These are phyloP conservation scores for Dexiosoma caninum DNA, from an alignment of 2,888 invertebrate genomes.

Conservation along the genomic window DNA sequence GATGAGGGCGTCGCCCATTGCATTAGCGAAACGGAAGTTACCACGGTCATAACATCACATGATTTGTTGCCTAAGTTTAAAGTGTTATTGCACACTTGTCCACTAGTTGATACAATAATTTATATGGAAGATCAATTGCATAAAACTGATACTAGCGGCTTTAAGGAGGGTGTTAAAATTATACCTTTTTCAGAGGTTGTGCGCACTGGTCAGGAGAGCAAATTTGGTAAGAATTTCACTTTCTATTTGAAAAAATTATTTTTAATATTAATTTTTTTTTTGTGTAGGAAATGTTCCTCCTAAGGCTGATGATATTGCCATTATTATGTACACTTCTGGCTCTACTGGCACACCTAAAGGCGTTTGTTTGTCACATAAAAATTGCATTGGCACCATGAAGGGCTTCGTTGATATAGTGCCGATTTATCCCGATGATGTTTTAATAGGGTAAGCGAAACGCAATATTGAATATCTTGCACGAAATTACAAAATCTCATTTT, in stretches of 20 bases:
- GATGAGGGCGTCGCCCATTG: constrained; percentile 98
- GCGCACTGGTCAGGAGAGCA: constrained; percentile 79
- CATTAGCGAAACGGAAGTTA: constrained; percentile 97
- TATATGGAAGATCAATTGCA: constrained; percentile 93
- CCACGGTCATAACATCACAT: constrained; percentile 93
- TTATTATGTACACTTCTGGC: constrained; percentile 99
- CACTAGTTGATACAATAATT: constrained; percentile 87
- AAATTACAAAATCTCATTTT: too few relatives aligned
- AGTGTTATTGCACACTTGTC: constrained; percentile 84
- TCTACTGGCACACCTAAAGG: constrained; percentile 98
- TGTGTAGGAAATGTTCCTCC: constrained; percentile 82
- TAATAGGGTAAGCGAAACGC: constrained; percentile 82
- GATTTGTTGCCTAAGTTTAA: constrained; percentile 95
- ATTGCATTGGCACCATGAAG: constrained; percentile 88
- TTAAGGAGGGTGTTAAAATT: constrained; percentile 85
- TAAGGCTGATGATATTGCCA: constrained; percentile 88
- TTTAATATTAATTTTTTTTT: constrained; percentile 28
- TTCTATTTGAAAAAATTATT: background rate
- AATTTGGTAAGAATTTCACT: constrained; percentile 75
- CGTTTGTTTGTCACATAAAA: constrained; percentile 88
- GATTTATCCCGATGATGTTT: constrained; percentile 86
- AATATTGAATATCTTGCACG: too few relatives aligned
- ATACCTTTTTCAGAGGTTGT: constrained; percentile 86
- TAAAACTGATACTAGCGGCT: constrained; percentile 83
- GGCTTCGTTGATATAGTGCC: constrained; percentile 88